Percentiles rank a stretch among this genome's conserved stretches.
Conservation (phyloP, 2,888 invertebrate species). For the Mimumesa dahlbomi region DNA sequence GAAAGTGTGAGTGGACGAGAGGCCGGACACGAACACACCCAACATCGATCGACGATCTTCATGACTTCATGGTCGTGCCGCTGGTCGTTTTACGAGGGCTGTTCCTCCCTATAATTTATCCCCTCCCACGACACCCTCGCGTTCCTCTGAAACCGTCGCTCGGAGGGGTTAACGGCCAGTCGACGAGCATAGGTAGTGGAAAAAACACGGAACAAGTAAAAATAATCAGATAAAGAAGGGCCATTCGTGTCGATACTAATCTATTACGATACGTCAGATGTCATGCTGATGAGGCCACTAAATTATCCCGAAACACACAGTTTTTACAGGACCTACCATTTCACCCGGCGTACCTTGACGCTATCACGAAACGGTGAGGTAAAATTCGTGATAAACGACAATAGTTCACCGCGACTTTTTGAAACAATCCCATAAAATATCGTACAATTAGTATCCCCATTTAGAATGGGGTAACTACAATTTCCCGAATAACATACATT, state of each 20-base stretch:
- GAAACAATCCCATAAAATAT: no score
- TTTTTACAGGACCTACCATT: no score
- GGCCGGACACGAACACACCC: conserved; percentile 2
- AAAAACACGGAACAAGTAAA: conserved; percentile 6
- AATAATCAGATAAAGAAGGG: conserved; percentile 18
- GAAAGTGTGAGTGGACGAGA: neutral
- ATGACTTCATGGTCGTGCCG: conserved; percentile 34
- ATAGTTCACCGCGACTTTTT: no score
- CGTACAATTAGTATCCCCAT: no score
- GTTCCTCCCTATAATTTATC: conserved; percentile 20
- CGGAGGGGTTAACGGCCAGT: conserved; percentile 36
- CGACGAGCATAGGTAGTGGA: conserved; percentile 6
- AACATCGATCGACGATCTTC: conserved; percentile 50
- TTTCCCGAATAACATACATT: no score
- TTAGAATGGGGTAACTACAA: no score
- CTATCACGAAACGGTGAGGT: no score
- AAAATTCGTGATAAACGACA: no score
- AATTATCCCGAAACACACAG: neutral
- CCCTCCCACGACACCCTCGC: neutral
- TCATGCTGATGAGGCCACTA: no score
- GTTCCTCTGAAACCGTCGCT: conserved; percentile 2
- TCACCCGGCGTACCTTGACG: no score
- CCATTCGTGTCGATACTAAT: no score
- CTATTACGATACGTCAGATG: neutral
- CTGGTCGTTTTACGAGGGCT: conserved; percentile 37